Percentiles rank a stretch among this genome's conserved stretches.
Conservation (phyloP, 2,888 invertebrate genomes). For the Tromatobia lineatoria region DNA sequence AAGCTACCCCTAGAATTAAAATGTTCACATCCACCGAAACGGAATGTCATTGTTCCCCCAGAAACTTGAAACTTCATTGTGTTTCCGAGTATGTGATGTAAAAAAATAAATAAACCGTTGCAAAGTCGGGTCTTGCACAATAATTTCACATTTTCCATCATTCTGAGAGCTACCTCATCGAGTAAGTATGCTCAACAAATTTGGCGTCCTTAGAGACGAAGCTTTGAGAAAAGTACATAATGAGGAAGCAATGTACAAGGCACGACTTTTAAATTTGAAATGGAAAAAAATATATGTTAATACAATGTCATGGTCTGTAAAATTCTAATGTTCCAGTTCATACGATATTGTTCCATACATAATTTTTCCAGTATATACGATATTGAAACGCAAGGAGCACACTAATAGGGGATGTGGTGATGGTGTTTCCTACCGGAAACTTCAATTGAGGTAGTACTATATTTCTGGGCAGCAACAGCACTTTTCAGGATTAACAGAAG, state of each 20-base stretch:
- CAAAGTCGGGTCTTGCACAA: too few species aligned
- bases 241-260: too few species aligned
- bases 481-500: background rate
- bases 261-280: too few species aligned
- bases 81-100: background rate
- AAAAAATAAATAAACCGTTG: background rate
- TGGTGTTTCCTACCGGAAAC: background rate
- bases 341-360: too few species aligned
- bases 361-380: background rate
- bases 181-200: background rate
- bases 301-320: too few species aligned
- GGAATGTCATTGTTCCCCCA: slow-evolving; percentile 15
- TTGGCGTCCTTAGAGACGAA: too few species aligned
- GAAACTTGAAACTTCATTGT: slow-evolving; percentile 35
- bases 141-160: too few species aligned
- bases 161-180: too few species aligned
- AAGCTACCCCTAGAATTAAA: slow-evolving; percentile 27
- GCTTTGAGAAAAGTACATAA: too few species aligned
- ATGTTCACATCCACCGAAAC: slow-evolving; percentile 24
- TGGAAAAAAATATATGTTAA: too few species aligned
- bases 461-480: background rate
- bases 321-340: too few species aligned
- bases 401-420: background rate
- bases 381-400: background rate
- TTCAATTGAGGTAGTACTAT: background rate